Base-by-base conservation (phyloP, 2,888 invertebrate species). In the Napeogenes sylphis region DNA sequence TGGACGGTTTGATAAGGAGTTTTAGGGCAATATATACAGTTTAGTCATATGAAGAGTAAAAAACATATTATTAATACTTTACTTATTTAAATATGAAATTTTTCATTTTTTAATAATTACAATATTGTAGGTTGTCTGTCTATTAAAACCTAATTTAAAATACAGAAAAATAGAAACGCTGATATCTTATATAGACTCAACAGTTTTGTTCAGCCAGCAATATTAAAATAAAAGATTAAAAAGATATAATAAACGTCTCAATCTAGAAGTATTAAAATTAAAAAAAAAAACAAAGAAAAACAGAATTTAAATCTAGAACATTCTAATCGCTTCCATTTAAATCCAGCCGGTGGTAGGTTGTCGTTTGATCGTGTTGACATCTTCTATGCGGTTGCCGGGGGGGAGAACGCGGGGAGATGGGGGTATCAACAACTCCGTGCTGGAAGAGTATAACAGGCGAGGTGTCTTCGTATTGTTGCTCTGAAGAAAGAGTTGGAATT, bases 291-390 rank as follows among this genome's bases (percentile, higher is more conserved):
- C 3, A 10, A n/a, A 42, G 10, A 8, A 2, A 10, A 10, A 1
- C 10, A 10, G 3, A 42, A 10, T 42, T 10, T 42, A 42, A 42
- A 42, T 10, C 35, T 35, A 35, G 35, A 35, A 47, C 6, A 47
- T 47, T 47, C 14, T 14, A 47, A 47, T n/a, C 13, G n/a, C 14
- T n/a, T 47, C 12, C 42, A 35, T 10, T 64, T 68, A 93, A 33
- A 93, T 84, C 93, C 93, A 93, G 13, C 93, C 93, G 61, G 91
- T 91, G 78, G 92, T 93, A 0, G 91, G 92, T 68, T 92, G 92
- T 62, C 91, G 76, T 72, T 90, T 92, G 67, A 91, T 88, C 1
- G 91, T 91, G 63, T 87, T 91, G 53, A 92, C 85, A 8, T 92
- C 92, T 2, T 91, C 91, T 5, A 92, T 79, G 68, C 90, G 90